Evolutionary conservation across 2,113 vertebrate species (phyloP).

Genomic region (Bagarius yarrelli): DNA sequence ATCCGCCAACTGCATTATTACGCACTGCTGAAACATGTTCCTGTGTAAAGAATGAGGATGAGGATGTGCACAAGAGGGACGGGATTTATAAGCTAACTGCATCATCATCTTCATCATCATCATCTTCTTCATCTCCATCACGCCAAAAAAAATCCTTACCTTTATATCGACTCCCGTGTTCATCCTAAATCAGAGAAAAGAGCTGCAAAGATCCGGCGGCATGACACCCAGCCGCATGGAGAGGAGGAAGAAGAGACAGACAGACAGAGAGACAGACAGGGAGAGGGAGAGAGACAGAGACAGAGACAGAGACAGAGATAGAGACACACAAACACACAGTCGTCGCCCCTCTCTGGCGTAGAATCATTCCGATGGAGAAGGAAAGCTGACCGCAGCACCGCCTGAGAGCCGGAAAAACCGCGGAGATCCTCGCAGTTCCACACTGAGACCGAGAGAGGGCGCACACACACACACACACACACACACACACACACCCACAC

Average conservation of each 20-base stretch:
- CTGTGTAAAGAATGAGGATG: neutral
- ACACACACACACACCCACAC: neutral
- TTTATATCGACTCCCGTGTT: neutral
- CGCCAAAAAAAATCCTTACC: constrained; percentile 28
- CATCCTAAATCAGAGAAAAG: neutral
- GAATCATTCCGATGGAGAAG: constrained; percentile 24
- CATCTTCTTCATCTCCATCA: neutral
- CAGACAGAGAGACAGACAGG: constrained; percentile 2
- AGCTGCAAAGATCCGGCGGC: constrained; percentile 7
- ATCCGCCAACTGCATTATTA: neutral
- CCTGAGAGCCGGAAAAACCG: neutral
- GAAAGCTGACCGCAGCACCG: neutral
- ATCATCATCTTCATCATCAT: neutral
- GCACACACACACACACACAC: neutral
- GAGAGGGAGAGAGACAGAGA: constrained; percentile 1
- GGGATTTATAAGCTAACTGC: constrained; percentile 7
- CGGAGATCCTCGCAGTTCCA: neutral
- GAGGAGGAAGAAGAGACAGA: neutral
- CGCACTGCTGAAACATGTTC: neutral
- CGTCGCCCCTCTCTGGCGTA: constrained; percentile 4
- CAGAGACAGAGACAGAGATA: neutral
- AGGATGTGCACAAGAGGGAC: neutral
- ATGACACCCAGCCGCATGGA: constrained; percentile 17
- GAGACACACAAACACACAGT: no score
- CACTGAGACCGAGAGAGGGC: neutral